Conservation (phyloP, 2,113 vertebrate genomes). For the Beaufortia kweichowensis region DNA sequence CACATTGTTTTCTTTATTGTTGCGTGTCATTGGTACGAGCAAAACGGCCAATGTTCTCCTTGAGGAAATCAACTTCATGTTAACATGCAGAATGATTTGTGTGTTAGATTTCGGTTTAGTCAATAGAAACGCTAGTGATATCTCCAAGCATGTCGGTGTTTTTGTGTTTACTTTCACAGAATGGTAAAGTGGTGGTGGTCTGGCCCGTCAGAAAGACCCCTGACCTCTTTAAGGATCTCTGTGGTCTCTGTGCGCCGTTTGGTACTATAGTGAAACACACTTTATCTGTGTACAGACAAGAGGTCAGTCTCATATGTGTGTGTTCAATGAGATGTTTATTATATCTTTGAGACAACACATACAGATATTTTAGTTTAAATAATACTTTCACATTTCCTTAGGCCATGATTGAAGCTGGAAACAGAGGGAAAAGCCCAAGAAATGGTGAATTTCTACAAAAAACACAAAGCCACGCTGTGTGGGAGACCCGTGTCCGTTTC, state of each 20-base stretch:
- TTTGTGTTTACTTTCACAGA: slow-evolving; percentile 34
- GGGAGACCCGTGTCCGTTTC: slow-evolving; percentile 74
- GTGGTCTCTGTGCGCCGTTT: slow-evolving; percentile 47
- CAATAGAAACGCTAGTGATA: no score
- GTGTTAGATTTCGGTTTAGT: no score
- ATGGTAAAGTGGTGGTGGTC: slow-evolving; percentile 56
- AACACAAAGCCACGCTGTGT: slow-evolving; percentile 72
- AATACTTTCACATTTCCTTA: slow-evolving; percentile 45
- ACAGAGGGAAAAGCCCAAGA: slow-evolving; percentile 79
- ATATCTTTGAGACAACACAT: neutral
- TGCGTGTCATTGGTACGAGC: neutral
- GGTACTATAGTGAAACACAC: slow-evolving; percentile 52
- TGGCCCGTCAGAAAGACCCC: slow-evolving; percentile 44
- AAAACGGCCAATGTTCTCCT: no score
- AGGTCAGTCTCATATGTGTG: slow-evolving; percentile 45
- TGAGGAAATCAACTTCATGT: no score
- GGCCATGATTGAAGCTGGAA: slow-evolving; percentile 85
- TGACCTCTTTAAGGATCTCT: slow-evolving; percentile 39
- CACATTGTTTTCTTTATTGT: neutral
- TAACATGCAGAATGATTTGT: no score
- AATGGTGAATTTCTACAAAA: slow-evolving; percentile 80
- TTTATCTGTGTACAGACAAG: slow-evolving; percentile 51
- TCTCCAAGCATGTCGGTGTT: neutral
- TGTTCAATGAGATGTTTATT: neutral
- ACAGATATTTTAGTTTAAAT: neutral